Evolutionary conservation across 2,888 invertebrate genomes (phyloP), one percentile per base, ranked within the genome.

Genomic region (Anthrax anthrax): DNA sequence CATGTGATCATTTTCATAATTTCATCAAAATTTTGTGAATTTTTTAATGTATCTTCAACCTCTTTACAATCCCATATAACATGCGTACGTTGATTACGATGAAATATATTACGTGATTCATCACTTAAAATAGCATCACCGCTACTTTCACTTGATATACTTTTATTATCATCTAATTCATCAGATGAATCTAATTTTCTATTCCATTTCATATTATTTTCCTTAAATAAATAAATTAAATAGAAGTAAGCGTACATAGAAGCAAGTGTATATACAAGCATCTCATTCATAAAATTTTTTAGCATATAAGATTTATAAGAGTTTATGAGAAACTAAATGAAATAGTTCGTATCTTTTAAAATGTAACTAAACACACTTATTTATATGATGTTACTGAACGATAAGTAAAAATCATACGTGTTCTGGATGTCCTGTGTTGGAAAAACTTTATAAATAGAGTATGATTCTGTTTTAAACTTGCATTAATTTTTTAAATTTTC

Each of bases 201-300:
- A 42, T 62, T 56, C 60, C 67, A 65, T 51, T 65, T 64, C 47
- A 68, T 52, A 53, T 67, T 61, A 50, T 66, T 64, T 54, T 67
- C 68, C 68, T 68, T 14, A 16, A 34, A 47, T 37, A 13, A 39
- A 46, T n/a, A n/a, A n/a, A n/a, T n/a, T n/a, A n/a, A n/a, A n/a
- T n/a, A n/a, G n/a, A n/a, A n/a, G n/a, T n/a, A n/a, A n/a, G n/a
- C n/a, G n/a, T n/a, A n/a, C n/a, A n/a, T n/a, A n/a, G n/a, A n/a
- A n/a, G n/a, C n/a, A n/a, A n/a, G n/a, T n/a, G n/a, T n/a, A n/a
- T n/a, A n/a, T n/a, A n/a, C n/a, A n/a, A n/a, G n/a, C n/a, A n/a
- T n/a, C n/a, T n/a, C n/a, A n/a, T n/a, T n/a, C n/a, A n/a, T n/a
- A n/a, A n/a, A n/a, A n/a, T n/a, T n/a, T n/a, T n/a, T n/a, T n/a